Evolutionary conservation across 2,113 vertebrate species (phyloP), one percentile per base, ranked within the genome.

Genomic region (Heliornis fulica): DNA sequence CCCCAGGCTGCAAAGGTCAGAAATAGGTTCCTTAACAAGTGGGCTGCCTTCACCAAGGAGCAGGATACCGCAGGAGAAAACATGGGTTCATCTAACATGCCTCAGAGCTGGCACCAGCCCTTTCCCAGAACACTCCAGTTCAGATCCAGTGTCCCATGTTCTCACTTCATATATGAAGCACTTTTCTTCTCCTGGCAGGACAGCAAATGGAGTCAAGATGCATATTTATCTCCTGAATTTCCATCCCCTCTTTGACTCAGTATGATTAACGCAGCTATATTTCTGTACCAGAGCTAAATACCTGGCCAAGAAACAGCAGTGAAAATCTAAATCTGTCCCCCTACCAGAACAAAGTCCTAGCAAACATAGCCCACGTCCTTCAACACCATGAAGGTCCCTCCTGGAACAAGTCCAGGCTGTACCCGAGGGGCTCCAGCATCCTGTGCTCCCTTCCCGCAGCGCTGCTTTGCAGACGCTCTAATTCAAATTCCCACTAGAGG

Each of bases 401-500:
- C 5, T 29, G 56, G 34, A 17, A 41, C 18, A 76, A 41, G 36
- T 79, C 57, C 34, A 63, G 40, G 48, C 31, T 71, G 9, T 41
- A 13, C 40, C 36, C 28, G 3, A 34, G 20, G 38, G 16, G n/a
- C 15, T 92, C 15, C 54, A 53, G 32, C 29, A 9, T n/a, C 31
- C 26, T 0, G 0, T 3, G 3, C 20, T 61, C 13, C 46, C 46
- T 46, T n/a, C 10, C 19, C 0, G 0, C n/a, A 61, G 31, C 23
- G 19, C 20, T 17, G 45, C 38, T 61, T 48, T 31, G 53, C 64
- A 51, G 53, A 43, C 84, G 83, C 74, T 71, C 11, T 64, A 86
- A 89, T 80, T 41, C 28, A 48, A 87, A 88, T 50, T 80, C 66
- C 97, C 98, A 90, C 97, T 96, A 98, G 98, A 97, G 97, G 97